Conservation (phyloP, 2,113 vertebrate species). For the Tapirus terrestris region DNA sequence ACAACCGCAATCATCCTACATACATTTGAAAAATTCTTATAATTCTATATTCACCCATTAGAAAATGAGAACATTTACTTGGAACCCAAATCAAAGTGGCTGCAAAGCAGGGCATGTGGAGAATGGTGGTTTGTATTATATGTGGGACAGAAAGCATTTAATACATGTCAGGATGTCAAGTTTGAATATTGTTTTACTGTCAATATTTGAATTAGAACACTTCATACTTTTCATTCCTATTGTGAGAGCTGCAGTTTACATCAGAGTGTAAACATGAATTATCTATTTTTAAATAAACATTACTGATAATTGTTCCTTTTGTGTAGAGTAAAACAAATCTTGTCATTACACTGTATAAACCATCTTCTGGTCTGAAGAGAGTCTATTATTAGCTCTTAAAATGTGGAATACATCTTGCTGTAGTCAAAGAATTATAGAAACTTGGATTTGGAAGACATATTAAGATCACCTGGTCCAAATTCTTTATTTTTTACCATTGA, state of each 20-base stretch:
- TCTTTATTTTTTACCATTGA: neutral
- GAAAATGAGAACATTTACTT: neutral
- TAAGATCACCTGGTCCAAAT: neutral
- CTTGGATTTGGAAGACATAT: neutral
- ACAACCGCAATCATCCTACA: neutral
- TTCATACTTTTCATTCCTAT: neutral
- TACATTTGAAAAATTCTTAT: neutral
- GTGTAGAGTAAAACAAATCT: neutral
- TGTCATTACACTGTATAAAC: neutral
- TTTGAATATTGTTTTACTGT: neutral
- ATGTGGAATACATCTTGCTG: neutral
- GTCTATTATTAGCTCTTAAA: neutral
- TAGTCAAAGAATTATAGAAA: neutral
- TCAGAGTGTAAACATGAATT: neutral
- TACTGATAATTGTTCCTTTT: conserved; percentile 27
- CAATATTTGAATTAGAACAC: neutral
- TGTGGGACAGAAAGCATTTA: neutral
- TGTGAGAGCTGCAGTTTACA: neutral
- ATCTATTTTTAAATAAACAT: neutral
- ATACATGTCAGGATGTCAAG: neutral
- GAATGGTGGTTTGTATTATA: neutral
- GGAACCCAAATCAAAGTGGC: neutral
- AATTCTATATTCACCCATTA: neutral
- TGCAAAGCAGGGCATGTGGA: neutral
- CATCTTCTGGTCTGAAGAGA: neutral